Percentiles rank a stretch among this genome's conserved stretches.
Conservation (phyloP, 2,797 vertebrate species). For the Petrocephalus schoutedeni region DNA sequence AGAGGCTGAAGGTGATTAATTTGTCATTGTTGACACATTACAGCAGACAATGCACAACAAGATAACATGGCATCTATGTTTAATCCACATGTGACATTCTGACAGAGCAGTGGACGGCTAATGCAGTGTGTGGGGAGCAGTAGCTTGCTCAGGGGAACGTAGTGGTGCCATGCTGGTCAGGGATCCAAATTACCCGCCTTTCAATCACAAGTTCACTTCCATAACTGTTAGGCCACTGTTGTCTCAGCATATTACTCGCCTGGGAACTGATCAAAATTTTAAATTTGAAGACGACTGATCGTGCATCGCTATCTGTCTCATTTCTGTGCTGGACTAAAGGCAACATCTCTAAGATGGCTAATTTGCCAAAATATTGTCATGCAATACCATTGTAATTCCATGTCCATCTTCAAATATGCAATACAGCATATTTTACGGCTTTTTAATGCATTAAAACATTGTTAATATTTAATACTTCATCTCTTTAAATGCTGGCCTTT, state of each 20-base stretch:
- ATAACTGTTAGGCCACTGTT: no score
- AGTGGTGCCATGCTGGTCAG: no score
- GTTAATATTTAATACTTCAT: neutral
- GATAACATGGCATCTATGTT: no score
- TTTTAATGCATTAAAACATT: neutral
- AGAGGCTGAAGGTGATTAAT: no score
- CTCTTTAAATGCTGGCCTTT: neutral
- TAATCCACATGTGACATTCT: no score
- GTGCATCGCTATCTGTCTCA: neutral
- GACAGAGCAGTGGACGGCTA: no score
- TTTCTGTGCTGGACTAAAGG: neutral
- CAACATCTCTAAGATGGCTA: neutral
- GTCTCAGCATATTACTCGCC: neutral
- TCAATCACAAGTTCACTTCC: no score
- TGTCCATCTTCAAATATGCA: neutral
- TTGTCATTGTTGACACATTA: no score
- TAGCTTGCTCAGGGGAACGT: no score
- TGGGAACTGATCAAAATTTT: neutral
- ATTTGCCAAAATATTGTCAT: neutral
- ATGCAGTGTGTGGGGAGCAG: no score
- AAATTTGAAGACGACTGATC: neutral
- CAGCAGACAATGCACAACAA: no score
- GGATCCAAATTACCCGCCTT: no score
- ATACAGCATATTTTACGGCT: neutral
- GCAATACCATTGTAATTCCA: neutral